Conservation (phyloP, 2,888 invertebrate species). For the Lamellibrachia satsuma region DNA sequence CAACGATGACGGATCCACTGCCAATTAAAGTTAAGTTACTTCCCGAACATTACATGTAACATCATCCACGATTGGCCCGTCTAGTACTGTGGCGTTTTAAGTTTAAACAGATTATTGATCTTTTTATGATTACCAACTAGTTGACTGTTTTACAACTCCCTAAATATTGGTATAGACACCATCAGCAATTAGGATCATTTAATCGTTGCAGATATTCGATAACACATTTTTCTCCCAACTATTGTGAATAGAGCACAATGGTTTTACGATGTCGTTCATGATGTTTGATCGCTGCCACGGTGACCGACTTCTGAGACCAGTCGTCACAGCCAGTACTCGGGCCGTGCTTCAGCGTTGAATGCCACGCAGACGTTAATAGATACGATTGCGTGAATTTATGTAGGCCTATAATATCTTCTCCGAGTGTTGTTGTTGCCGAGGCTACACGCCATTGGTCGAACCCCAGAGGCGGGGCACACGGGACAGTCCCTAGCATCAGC, state of each 20-base stretch:
- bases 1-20: no score
- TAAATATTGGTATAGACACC: neutral
- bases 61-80: neutral
- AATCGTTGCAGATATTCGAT: neutral
- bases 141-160: neutral
- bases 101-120: neutral
- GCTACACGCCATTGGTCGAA: neutral
- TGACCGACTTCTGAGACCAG: neutral
- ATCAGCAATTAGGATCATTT: neutral
- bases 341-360: neutral
- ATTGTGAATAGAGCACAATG: neutral
- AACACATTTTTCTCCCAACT: neutral
- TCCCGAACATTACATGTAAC: no score
- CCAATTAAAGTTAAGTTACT: no score
- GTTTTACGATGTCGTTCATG: neutral
- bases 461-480: neutral
- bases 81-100: no score
- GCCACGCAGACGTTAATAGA: neutral
- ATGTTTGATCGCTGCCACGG: neutral
- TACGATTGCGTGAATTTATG: neutral
- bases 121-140: neutral
- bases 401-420: neutral
- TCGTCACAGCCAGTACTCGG: neutral
- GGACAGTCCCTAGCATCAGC: neutral
- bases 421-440: neutral